Base-by-base conservation (phyloP, 2,888 invertebrate genomes). In the Napeogenes sylphis region DNA sequence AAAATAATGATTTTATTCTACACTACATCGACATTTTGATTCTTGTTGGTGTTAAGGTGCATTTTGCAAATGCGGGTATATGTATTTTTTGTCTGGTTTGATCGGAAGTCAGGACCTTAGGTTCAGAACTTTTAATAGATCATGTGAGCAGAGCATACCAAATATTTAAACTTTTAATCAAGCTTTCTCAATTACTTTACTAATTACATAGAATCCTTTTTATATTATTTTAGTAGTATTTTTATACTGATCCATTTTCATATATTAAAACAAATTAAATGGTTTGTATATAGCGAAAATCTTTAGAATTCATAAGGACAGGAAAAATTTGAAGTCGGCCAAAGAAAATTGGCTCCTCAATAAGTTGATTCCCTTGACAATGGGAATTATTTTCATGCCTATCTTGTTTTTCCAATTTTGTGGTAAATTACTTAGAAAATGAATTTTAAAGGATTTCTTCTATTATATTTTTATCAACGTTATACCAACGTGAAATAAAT, bases 361-460 rank as follows among this genome's bases (percentile, higher is more conserved):
- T 84, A 84, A 84, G 79, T 81, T 77, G 75, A 79, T 76, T 83
- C 84, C 81, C 84, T 75, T 74, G 85, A 83, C 85, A 84, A 83
- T 85, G 76, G 75, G 81, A 84, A 85, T 85, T 85, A 83, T 83
- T 79, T 80, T 77, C 75, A 78, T 81, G 78, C 80, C 82, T 78
- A 82, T 84, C 83, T 80, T 83, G 84, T 84, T 83, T 82, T 84
- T 81, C 80, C 84, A 82, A 83, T 82, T 83, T 81, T 75, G 75
- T 73, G 74, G 78, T 78, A 84, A 82, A 83, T 83, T 80, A 77
- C 79, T 81, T 81, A 68, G 67, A 66, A 68, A 68, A 67, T 59
- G 66, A 67, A 71, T 70, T 68, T 68, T 66, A 21, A 55, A 46
- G 66, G 58, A 66, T 63, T 58, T 58, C 62, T 58, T 57, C 51